These are phyloP conservation scores for Eupithecia insigniata DNA, from an alignment of 2,888 invertebrate genomes.

Conservation along the genomic window DNA sequence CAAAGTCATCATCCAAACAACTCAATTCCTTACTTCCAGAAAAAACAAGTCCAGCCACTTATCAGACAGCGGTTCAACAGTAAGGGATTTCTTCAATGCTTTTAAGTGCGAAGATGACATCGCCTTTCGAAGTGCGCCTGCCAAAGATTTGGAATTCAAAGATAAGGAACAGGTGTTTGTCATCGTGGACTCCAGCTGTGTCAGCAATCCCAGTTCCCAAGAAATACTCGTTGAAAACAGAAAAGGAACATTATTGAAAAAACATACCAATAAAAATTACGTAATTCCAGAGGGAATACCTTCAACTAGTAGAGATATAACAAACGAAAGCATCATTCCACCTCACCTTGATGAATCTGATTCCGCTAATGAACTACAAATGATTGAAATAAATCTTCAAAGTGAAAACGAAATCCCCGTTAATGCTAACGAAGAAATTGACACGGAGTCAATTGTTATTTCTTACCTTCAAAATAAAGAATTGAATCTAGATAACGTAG, in stretches of 20 bases:
- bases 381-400: constrained; percentile 62
- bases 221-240: constrained; percentile 53
- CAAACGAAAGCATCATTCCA: constrained; percentile 33
- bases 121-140: constrained; percentile 48
- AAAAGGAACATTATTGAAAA: constrained; percentile 47
- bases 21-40: constrained; percentile 62
- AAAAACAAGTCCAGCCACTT: constrained; percentile 43
- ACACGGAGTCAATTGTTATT: constrained; percentile 61
- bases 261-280: constrained; percentile 46
- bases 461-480: constrained; percentile 63
- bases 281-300: constrained; percentile 51
- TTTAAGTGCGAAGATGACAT: constrained; percentile 62
- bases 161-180: constrained; percentile 59
- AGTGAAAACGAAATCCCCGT: constrained; percentile 58
- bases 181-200: constrained; percentile 57
- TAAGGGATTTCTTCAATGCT: constrained; percentile 50
- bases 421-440: constrained; percentile 47
- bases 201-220: constrained; percentile 57
- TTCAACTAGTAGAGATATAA: constrained; percentile 57
- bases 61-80: constrained; percentile 35
- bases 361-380: constrained; percentile 58
- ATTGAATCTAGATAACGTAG: constrained; percentile 44
- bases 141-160: constrained; percentile 47
- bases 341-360: constrained; percentile 48
- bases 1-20: constrained; percentile 47